phyloP scores from a whole-genome alignment of 1,140 invertebrate genomes.

The Cydia fagiglandana region DNA sequence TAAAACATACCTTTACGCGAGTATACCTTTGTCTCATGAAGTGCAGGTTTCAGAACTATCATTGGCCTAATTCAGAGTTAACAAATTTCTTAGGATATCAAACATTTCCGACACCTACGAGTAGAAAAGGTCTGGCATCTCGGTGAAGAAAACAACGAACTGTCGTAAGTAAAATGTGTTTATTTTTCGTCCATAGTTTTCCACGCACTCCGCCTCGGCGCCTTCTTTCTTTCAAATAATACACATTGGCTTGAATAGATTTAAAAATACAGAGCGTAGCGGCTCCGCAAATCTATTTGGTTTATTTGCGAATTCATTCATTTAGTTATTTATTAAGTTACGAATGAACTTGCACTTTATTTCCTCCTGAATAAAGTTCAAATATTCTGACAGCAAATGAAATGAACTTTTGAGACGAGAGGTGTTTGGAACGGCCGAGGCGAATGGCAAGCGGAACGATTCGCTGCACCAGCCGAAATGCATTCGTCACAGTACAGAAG shows the following conservation, averaged over 20 bases:
- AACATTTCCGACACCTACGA: too few relatives aligned
- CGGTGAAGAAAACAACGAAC: too few relatives aligned
- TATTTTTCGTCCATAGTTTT: too few relatives aligned
- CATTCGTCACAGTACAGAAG: conserved; percentile 2
- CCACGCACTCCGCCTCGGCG: too few relatives aligned
- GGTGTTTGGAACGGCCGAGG: background rate
- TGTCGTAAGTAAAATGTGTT: too few relatives aligned
- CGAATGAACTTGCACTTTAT: background rate
- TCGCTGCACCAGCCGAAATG: background rate
- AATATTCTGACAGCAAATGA: background rate
- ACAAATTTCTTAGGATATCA: too few relatives aligned
- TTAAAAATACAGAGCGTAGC: background rate
- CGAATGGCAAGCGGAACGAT: conserved; percentile 4
- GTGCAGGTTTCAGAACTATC: too few relatives aligned
- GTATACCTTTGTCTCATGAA: too few relatives aligned
- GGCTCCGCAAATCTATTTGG: background rate
- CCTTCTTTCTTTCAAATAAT: too few relatives aligned
- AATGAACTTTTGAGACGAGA: background rate
- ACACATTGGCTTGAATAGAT: background rate
- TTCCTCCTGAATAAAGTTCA: background rate
- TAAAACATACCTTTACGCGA: too few relatives aligned
- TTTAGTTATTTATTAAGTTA: background rate
- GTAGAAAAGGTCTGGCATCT: too few relatives aligned
- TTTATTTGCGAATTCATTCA: background rate
- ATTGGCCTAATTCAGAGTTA: too few relatives aligned